Evolutionary conservation across 1,140 invertebrate genomes (phyloP), one percentile per base, ranked within the genome.

Genomic region (Atta texana): DNA sequence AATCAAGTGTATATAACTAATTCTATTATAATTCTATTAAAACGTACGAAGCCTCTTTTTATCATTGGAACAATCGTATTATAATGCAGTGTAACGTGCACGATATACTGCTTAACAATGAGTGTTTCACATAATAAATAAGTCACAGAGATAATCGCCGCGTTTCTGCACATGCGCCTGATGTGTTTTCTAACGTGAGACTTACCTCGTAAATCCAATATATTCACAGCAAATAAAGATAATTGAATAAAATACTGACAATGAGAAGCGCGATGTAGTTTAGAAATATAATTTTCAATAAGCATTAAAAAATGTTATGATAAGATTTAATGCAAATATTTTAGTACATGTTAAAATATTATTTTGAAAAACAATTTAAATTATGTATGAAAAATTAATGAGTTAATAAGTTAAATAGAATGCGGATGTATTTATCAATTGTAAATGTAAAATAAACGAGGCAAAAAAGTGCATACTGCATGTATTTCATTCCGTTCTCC

Each of bases 91-190:
- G 18, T 21, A 71, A 82, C 10, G 7, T 28, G 21, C 16, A 10
- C 24, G 39, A 31, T 61, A 39, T 39, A 10, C 10, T 28, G 24
- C 7, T 49, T 34, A 84, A 74, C 80, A 74, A 84, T 74, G 49
- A 84, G 14, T 8, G 80, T 74, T 84, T 61, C 51, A 82, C 68
- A 61, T 31, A 28, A 74, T 74, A 84, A 84, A 84, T 84, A 84
- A 84, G 39, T 84, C 68, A 61, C 5, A 3, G 3, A 72, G 39
- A 61, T 74, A 74, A 61, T 84, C 53, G 49, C 12, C 1, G 31
- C 10, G 21, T 5, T 34, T 34, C 28, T 82, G 55, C 39, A 59
- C 18, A 74, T 72, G 68, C 18, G 55, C 49, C 14, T 82, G 24
- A 28, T 3, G 14, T 24, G 34, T 49, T 57, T 18, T 24, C 18